A percentile compares a stretch with the other conserved stretches of the same genome.
phyloP scores from a whole-genome alignment of 2,888 invertebrate species.

The Onchidella celtica region DNA sequence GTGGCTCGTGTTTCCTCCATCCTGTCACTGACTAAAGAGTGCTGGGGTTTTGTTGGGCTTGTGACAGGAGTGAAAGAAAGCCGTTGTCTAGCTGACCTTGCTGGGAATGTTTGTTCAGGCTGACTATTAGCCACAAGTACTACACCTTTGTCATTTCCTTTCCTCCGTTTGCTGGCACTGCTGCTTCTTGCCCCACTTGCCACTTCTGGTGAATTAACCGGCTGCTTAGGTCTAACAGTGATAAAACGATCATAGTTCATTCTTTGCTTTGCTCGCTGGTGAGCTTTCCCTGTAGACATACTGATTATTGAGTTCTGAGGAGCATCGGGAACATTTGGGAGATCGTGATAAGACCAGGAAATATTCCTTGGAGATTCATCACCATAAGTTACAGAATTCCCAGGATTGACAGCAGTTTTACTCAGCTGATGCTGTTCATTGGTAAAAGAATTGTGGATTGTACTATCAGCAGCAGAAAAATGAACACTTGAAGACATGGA shows the following conservation, averaged over 20 bases:
- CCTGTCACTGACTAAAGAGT: too few relatives aligned
- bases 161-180: constrained; percentile 45
- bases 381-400: not conserved
- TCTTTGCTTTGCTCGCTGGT: not conserved
- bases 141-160: constrained; percentile 31
- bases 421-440: not conserved
- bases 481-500: not conserved
- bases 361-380: not conserved
- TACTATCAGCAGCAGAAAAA: not conserved
- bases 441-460: not conserved
- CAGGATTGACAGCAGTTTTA: not conserved
- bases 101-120: not conserved
- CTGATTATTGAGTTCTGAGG: not conserved
- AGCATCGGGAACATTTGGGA: not conserved
- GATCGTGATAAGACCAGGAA: constrained; percentile 25
- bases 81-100: constrained; percentile 29
- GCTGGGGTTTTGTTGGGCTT: too few relatives aligned
- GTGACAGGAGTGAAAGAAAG: not conserved
- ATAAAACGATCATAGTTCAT: not conserved
- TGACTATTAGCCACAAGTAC: not conserved
- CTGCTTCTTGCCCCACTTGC: not conserved
- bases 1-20: not conserved
- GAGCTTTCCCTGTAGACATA: constrained; percentile 1
- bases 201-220: not conserved
- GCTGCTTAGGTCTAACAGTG: not conserved